Conservation (phyloP, 2,888 invertebrate genomes). For the Cosmopolites sordidus region DNA sequence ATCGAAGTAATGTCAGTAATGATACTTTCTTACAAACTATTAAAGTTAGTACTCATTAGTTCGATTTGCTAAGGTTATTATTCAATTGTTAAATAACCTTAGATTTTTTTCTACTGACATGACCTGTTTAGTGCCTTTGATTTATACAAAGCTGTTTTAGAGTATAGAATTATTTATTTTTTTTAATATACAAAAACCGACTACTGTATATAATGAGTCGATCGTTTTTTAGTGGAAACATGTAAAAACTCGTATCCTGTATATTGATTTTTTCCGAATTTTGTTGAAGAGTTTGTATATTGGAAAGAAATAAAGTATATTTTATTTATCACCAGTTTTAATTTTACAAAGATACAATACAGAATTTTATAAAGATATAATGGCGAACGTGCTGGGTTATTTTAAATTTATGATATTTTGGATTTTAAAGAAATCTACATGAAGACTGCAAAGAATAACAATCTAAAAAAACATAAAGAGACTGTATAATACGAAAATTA, state of each 20-base stretch:
- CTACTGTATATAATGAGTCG: background rate
- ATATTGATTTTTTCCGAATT: background rate
- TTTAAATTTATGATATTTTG: too few species aligned
- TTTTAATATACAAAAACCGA: background rate
- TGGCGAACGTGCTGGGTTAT: background rate
- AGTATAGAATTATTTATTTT: background rate
- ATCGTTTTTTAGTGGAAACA: background rate
- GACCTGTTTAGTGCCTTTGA: background rate
- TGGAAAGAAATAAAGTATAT: slow-evolving; percentile 20
- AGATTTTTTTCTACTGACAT: background rate
- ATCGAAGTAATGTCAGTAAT: too few species aligned
- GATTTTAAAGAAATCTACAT: too few species aligned
- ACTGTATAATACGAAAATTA: too few species aligned
- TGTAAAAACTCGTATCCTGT: background rate
- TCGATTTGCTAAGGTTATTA: background rate
- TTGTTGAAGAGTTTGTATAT: slow-evolving; percentile 24
- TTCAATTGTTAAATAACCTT: background rate
- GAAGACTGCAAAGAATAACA: too few species aligned
- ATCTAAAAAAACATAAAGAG: too few species aligned
- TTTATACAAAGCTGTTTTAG: background rate
- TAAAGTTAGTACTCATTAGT: background rate
- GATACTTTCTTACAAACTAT: too few species aligned
- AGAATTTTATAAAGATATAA: background rate
- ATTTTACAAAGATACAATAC: too few species aligned
- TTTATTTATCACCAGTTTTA: slow-evolving; percentile 8